Evolutionary conservation across 2,888 invertebrate genomes (phyloP), one percentile per base, ranked within the genome.

Genomic region (Orthosia gothica): DNA sequence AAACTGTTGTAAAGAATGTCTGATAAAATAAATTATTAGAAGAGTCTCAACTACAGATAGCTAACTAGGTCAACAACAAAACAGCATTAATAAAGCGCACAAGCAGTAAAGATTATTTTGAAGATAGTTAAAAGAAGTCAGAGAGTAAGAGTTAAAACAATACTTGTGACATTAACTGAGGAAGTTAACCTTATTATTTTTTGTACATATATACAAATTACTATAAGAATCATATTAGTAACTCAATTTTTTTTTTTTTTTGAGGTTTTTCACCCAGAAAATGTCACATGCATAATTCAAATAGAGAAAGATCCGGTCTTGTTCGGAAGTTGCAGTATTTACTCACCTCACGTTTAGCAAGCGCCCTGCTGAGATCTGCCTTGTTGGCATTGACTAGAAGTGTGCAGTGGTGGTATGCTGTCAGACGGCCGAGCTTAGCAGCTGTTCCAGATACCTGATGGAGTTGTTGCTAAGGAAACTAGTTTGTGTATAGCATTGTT

Each of bases 341-440:
- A 93, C 96, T 97, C 96, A 98, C 98, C 97, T 98, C 97, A 92
- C 97, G 97, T 93, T 97, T 98, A 76, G 97, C 97, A 77, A 99
- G 97, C 74, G 98, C 97, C 87, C 97, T 97, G 87, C 97, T 97
- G 91, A 99, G 97, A 92, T 97, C 97, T 83, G 97, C 93, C 95
- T 98, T 98, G 92, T 99, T 98, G 81, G 98, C 98, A 90, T 98
- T 97, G 79, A 99, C 98, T 92, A 99, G 97, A 85, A 99, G 97
- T 5, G 99, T 99, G 95, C 99, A 99, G 94, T 99, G 99, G 93
- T 99, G 99, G 96, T 99, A 99, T n/a, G 99, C 98, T 90, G 98
- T 98, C 15, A 98, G 97, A 84, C 98, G 97, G 76, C 99, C 99
- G 75, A 99, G 96, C 96, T 99, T 99, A 1, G 99, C 98, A 65